Conservation (phyloP, 2,113 vertebrate genomes). For the Muntiacus reevesi region DNA sequence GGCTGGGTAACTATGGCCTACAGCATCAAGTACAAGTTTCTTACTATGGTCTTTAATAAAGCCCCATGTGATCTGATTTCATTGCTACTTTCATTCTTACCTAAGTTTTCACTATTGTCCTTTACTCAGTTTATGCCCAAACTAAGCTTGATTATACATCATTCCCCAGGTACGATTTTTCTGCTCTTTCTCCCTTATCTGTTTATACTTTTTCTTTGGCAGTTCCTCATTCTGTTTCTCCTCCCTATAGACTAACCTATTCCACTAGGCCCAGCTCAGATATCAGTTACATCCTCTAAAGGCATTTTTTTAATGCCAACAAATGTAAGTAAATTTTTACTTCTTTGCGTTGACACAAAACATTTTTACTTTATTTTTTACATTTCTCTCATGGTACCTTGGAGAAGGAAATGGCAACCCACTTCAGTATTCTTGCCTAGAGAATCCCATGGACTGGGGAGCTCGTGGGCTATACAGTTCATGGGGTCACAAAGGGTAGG, state of each 20-base stretch:
- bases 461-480: not conserved
- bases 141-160: not conserved
- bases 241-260: not conserved
- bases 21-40: conserved; percentile 10
- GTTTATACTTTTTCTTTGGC: not conserved
- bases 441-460: not conserved
- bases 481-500: not conserved
- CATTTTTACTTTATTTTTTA: not conserved
- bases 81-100: not conserved
- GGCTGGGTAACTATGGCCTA: not conserved
- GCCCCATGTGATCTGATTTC: not conserved
- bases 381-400: not conserved
- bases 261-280: not conserved
- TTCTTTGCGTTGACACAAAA: not conserved
- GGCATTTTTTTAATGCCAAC: not conserved
- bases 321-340: not conserved
- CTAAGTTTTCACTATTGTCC: not conserved
- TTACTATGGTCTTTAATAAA: not conserved
- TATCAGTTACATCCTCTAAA: not conserved
- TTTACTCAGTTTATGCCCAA: not conserved
- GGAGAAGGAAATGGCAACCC: not conserved
- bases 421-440: not conserved
- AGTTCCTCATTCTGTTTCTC: not conserved
- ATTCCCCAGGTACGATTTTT: not conserved
- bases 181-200: not conserved